Conservation (phyloP, 2,888 invertebrate genomes). For the Cheilosia impressa region DNA sequence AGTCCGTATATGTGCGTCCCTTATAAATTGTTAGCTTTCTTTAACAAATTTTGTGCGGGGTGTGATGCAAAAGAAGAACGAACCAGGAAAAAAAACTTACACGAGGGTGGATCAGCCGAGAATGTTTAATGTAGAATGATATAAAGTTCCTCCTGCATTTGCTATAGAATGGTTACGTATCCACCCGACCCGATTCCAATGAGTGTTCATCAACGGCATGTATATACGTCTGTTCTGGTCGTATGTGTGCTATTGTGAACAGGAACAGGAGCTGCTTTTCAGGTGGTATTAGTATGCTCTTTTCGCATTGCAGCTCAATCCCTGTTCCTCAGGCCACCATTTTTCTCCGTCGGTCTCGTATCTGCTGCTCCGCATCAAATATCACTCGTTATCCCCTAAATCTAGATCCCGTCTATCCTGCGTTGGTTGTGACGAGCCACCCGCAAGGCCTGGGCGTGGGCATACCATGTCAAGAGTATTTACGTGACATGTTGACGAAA, state of each 20-base stretch:
- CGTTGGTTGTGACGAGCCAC: conserved; percentile 47
- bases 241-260: conserved; percentile 11
- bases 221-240: background rate
- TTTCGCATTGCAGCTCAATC: conserved; percentile 66
- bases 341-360: conserved; percentile 52
- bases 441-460: conserved; percentile 22
- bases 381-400: conserved; percentile 68
- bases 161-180: conserved; percentile 9
- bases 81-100: conserved; percentile 1
- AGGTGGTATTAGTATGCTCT: conserved; percentile 67
- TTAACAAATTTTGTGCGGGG: background rate
- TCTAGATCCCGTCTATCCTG: conserved; percentile 64
- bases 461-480: conserved; percentile 69
- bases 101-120: conserved; percentile 26
- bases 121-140: conserved; percentile 27
- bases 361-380: conserved; percentile 61
- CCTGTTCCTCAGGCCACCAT: conserved; percentile 56
- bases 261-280: background rate
- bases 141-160: conserved; percentile 47
- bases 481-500: conserved; percentile 75
- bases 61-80: conserved; percentile 12
- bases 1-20: background rate
- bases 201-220: conserved; percentile 27
- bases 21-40: conserved; percentile 19
- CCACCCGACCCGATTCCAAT: background rate